These are phyloP conservation scores for Sapayoa aenigma DNA, from an alignment of 2,113 vertebrate genomes.

Conservation along the genomic window DNA sequence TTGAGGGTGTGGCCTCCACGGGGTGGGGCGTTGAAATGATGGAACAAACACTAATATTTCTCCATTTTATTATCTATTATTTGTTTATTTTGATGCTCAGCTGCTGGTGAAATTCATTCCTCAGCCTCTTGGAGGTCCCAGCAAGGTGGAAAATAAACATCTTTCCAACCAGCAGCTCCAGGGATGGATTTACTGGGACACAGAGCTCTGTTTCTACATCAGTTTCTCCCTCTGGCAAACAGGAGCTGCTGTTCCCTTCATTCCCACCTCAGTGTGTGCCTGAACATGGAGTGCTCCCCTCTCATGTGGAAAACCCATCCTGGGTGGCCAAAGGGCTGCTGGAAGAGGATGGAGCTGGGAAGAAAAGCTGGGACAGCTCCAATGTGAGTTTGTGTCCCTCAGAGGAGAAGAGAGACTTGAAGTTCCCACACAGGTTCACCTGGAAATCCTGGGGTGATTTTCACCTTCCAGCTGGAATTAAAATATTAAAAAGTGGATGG, in stretches of 20 bases:
- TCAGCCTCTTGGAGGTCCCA: neutral
- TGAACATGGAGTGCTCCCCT: too few species aligned
- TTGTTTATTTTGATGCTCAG: neutral
- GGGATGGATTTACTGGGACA: neutral
- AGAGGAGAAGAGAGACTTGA: neutral
- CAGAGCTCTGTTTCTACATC: too few species aligned
- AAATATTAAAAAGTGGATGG: neutral
- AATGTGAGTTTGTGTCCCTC: neutral
- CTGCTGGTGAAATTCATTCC: neutral
- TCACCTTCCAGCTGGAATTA: neutral
- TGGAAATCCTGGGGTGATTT: neutral
- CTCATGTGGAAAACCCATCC: too few species aligned
- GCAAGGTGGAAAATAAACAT: neutral
- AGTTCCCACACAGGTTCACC: neutral
- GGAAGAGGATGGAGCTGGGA: neutral
- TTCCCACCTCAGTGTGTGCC: too few species aligned
- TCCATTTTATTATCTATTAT: too few species aligned
- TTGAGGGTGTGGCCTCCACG: neutral
- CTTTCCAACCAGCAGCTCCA: neutral
- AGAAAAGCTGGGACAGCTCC: neutral
- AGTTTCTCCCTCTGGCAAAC: neutral
- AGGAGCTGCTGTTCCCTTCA: neutral
- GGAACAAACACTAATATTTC: neutral
- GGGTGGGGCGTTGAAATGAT: neutral
- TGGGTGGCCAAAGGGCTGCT: too few species aligned